Evolutionary conservation across 2,797 vertebrate species (phyloP), one percentile per base, ranked within the genome.

Genomic region (Heliangelus exortis): DNA sequence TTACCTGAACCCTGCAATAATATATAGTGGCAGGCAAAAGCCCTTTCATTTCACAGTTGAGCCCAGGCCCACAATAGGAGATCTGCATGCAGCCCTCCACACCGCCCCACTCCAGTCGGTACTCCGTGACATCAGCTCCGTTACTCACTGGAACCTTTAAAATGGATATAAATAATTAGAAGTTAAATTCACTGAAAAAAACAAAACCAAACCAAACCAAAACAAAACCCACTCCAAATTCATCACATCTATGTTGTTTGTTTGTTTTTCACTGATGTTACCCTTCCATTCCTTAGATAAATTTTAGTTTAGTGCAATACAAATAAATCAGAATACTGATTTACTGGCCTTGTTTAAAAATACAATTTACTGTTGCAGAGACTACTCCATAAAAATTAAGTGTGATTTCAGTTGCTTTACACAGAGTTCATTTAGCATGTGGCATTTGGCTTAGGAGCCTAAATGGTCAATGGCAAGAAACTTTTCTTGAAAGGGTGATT

Each of bases 21-120:
- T 99, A 99, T 95, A 97, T 98, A 84, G 98, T 99, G 55, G 99
- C 99, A 90, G 99, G 99, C 53, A 98, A 98, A 93, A 99, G 98
- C 33, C 99, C 99, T 97, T 99, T 99, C 92, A 99, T 97, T 96
- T 99, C 99, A 59, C 99, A 98, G 96, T 84, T 98, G 84, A 98
- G 97, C 36, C 97, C 98, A 14, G 98, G 96, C 13, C 99, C 99
- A 21, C 97, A 98, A 88, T 99, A 99, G 92, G 98, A 98, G 84
- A 98, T 96, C 96, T 99, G 99, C 99, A 99, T 99, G 96, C 97
- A 98, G 87, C 99, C 99, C 96, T 99, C 99, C 47, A 99, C 98
- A 6, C 98, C 98, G 4, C 99, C 99, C 99, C 99, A 99, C 95
- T 99, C 99, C 72, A 99, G 90, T 7, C 99, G 98, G 94, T 98